Base-by-base conservation (phyloP, 2,797 vertebrate species). In the Parauchenoglanis punctatus region DNA sequence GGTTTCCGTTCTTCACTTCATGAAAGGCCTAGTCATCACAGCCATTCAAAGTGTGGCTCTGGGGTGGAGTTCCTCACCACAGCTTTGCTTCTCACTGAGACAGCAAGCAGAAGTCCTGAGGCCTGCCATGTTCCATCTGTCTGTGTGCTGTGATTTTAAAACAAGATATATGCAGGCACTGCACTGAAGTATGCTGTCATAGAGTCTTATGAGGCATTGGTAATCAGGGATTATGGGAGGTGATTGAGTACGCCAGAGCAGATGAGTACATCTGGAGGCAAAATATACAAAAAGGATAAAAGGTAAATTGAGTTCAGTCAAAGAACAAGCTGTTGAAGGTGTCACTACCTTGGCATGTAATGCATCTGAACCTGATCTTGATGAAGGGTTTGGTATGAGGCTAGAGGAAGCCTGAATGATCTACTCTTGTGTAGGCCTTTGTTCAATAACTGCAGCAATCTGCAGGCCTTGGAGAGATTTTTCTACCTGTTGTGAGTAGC, bases 401-500 rank as follows among this genome's bases (percentile, higher is more conserved):
- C 49, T 52, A 76, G 25, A 17, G 13, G 11, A 75, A 13, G 68
- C 18, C 17, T 73, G 11, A n/a, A 76, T 76, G 12, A 76, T n/a
- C 73, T 52, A 40, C 10, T 49, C 23, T 7, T 61, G n/a, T 61
- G 68, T 87, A 12, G 35, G 11, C 20, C 86, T 86, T 81, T 68
- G 78, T 70, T 65, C 52, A 82, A 72, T 81, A 82, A 87, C 52
- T 87, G 67, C 70, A 84, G 84, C 85, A 90, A 85, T 84, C 80
- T 83, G 59, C 85, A 93, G 93, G 93, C 93, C 94, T 94, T 92
- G 89, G 89, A 93, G 94, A 94, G 94, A 90, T 35, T 35, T 94
- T 94, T 95, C 92, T 91, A 92, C 89, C 92, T 93, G 93, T 85
- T 94, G 93, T 94, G 94, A 95, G 94, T 94, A 94, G 94, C 93